Evolutionary conservation across 30 jellyfish, hydroid and myxozoan genomes (phyloP).

Genomic region (Rhopilema esculentum): DNA sequence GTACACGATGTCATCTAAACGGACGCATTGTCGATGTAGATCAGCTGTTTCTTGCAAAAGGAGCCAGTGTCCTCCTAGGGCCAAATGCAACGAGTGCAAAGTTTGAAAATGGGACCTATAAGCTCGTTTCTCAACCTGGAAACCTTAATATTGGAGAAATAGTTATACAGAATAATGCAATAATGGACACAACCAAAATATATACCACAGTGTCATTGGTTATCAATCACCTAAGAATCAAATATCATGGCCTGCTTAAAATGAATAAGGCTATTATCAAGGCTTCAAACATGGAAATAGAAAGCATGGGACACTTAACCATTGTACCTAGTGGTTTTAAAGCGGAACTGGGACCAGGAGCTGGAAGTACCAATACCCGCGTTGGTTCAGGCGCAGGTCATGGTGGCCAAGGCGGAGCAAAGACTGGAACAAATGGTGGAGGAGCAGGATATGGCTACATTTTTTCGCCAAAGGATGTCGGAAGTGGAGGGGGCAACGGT

Average conservation of each 20-base stretch:
- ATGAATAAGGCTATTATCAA: conserved; percentile 16
- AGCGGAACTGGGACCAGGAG: conserved; percentile 62
- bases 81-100: conserved; percentile 51
- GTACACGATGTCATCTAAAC: conserved; percentile 56
- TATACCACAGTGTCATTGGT: conserved; percentile 15
- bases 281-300: conserved; percentile 48
- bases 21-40: conserved; percentile 59
- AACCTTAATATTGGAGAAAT: conserved; percentile 45
- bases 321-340: conserved; percentile 32
- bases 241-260: conserved; percentile 40
- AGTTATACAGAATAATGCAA: conserved; percentile 45
- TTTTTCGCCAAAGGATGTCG: conserved; percentile 55
- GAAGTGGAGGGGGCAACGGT: conserved; percentile 70
- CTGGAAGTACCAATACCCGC: conserved; percentile 28
- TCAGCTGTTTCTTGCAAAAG: conserved; percentile 55
- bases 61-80: conserved; percentile 56
- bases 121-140: conserved; percentile 48
- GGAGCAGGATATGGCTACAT: conserved; percentile 55
- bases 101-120: conserved; percentile 50
- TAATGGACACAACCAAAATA: conserved; percentile 38
- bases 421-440: conserved; percentile 11
- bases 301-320: conserved; percentile 44
- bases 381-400: conserved; percentile 69
- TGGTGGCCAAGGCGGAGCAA: conserved; percentile 77
- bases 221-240: conserved; percentile 52